Conservation (phyloP, 35 echinoderm and acorn worm species). For the Nesometra sesokonis region DNA sequence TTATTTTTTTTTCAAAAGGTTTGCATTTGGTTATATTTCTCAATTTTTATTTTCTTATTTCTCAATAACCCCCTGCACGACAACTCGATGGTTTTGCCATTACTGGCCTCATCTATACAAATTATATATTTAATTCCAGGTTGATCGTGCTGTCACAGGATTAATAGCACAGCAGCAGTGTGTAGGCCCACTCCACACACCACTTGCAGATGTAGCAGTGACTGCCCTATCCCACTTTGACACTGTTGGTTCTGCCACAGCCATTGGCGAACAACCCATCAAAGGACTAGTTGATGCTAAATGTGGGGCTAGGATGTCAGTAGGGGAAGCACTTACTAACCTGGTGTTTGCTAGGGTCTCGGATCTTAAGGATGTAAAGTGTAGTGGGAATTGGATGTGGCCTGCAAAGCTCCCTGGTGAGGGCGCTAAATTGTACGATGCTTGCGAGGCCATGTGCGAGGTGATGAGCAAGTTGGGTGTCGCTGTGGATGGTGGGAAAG, state of each 20-base stretch:
- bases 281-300: conserved; percentile 77
- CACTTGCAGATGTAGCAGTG: conserved; percentile 94
- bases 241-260: conserved; percentile 79
- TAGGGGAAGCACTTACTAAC: conserved; percentile 84
- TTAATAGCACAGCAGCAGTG: conserved; percentile 96
- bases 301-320: conserved; percentile 86
- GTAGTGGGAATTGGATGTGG: conserved; percentile 99
- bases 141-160: conserved; percentile 90
- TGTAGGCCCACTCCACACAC: conserved; percentile 95
- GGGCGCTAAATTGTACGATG: conserved; percentile 82
- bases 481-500: conserved; percentile 92
- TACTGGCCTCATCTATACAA: too few species aligned
- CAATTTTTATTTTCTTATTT: too few species aligned
- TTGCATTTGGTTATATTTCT: too few species aligned
- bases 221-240: conserved; percentile 91
- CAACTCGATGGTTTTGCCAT: too few species aligned
- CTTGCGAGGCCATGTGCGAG: conserved; percentile 88
- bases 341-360: conserved; percentile 90
- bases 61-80: too few species aligned
- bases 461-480: conserved; percentile 83
- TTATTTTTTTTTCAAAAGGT: too few species aligned
- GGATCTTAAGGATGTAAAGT: conserved; percentile 92
- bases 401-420: conserved; percentile 92
- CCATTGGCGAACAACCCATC: conserved; percentile 96
- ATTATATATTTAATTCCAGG: conserved; percentile 24